These are phyloP conservation scores for Ochotona princeps DNA, from an alignment of 2,113 vertebrate genomes.

Conservation along the genomic window DNA sequence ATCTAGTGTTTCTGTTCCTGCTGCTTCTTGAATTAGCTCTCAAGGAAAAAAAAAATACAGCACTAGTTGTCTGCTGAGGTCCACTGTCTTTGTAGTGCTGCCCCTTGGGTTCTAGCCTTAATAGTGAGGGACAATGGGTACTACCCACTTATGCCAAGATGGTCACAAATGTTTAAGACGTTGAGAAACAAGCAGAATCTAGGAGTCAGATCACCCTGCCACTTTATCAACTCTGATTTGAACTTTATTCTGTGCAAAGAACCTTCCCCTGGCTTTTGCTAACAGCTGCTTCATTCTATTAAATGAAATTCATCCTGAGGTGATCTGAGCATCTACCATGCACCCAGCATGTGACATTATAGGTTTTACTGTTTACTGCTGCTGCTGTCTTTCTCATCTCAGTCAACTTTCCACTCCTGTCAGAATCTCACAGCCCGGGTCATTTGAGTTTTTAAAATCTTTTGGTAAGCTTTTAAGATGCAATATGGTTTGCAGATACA, in stretches of 20 bases:
- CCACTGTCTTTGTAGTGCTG: background rate
- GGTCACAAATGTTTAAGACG: background rate
- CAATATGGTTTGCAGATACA: no score
- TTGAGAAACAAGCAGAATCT: background rate
- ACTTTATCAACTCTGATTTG: background rate
- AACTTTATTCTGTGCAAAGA: background rate
- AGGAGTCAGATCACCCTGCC: background rate
- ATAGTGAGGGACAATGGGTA: background rate
- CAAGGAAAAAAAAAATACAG: background rate
- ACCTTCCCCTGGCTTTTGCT: background rate
- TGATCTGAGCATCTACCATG: background rate
- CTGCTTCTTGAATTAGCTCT: background rate
- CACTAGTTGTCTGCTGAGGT: background rate
- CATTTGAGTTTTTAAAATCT: no score
- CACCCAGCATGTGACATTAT: background rate
- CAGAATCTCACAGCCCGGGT: no score
- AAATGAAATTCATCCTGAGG: background rate
- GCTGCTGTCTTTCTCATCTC: no score
- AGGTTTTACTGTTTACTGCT: background rate
- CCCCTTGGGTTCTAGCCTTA: background rate
- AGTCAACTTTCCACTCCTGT: no score
- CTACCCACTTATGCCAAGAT: background rate
- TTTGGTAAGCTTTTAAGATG: no score
- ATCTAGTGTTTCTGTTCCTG: background rate
- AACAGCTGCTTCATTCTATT: background rate